These are phyloP conservation scores for Tricholaema leucomelas DNA, from an alignment of 2,113 vertebrate genomes.

Conservation along the genomic window DNA sequence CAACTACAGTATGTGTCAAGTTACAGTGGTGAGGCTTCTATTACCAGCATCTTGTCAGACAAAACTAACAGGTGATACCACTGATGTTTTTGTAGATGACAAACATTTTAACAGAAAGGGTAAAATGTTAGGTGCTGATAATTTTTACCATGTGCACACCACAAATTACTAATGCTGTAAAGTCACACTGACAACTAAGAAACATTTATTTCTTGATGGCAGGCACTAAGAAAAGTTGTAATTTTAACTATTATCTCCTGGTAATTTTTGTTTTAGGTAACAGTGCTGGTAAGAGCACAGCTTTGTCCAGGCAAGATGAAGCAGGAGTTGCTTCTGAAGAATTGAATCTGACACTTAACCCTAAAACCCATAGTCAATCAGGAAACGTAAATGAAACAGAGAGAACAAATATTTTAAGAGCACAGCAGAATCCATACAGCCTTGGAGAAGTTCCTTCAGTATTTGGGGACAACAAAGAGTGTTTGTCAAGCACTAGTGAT, in stretches of 20 bases:
- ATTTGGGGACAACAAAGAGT: neutral
- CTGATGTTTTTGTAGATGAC: neutral
- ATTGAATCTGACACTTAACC: constrained; percentile 44
- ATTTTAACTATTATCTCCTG: neutral
- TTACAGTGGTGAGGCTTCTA: neutral
- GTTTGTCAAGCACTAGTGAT: neutral
- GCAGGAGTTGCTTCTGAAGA: constrained; percentile 57
- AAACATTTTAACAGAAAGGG: neutral
- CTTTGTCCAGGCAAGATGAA: constrained; percentile 23
- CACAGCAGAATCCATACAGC: constrained; percentile 2
- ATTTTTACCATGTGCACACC: neutral
- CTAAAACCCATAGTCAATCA: constrained; percentile 16
- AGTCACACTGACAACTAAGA: neutral
- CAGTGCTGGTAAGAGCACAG: constrained; percentile 23
- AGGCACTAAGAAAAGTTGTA: neutral
- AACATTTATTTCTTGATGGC: neutral
- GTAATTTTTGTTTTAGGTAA: constrained; percentile 56
- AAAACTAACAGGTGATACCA: neutral
- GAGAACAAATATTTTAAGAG: neutral
- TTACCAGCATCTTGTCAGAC: neutral
- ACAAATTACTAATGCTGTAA: neutral
- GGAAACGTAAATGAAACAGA: constrained; percentile 59
- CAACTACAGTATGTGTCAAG: neutral
- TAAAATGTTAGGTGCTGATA: neutral
- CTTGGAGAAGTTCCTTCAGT: constrained; percentile 41